Percentiles rank a stretch among this genome's conserved stretches.
Conservation (phyloP, 2,113 vertebrate genomes). For the Suricata suricatta region DNA sequence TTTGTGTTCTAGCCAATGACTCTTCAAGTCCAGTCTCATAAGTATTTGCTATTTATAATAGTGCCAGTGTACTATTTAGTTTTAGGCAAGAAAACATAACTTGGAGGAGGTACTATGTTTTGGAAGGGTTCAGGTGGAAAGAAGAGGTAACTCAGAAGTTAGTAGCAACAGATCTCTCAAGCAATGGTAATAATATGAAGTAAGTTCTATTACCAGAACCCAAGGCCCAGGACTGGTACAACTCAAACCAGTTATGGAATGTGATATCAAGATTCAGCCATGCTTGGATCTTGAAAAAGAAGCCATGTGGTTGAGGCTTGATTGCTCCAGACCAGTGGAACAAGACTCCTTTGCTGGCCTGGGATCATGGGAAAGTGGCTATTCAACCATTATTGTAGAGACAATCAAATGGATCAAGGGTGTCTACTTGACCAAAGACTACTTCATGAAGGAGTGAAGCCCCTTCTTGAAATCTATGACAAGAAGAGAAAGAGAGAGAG, state of each 20-base stretch:
- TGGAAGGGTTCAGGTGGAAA: not conserved
- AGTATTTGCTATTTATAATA: not conserved
- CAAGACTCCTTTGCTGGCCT: not conserved
- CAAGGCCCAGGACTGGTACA: not conserved
- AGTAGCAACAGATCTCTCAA: not conserved
- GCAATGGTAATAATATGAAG: rapidly evolving
- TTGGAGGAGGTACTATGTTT: not conserved
- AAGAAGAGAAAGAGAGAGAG: not conserved
- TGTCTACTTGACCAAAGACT: not conserved
- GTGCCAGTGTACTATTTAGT: not conserved
- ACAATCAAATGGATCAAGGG: not conserved
- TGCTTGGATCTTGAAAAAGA: not conserved
- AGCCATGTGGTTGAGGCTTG: not conserved
- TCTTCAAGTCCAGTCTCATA: not conserved
- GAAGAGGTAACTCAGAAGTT: no score
- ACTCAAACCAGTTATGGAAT: not conserved
- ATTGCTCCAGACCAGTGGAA: not conserved
- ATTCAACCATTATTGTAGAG: rapidly evolving
- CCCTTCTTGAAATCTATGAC: not conserved
- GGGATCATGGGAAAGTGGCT: not conserved
- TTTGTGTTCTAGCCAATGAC: not conserved
- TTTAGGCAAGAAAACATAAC: not conserved
- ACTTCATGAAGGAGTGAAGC: not conserved
- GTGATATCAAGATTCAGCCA: not conserved
- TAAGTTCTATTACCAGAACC: not conserved